phyloP scores from a whole-genome alignment of 2,888 invertebrate genomes.

The Trachelus stipa region DNA sequence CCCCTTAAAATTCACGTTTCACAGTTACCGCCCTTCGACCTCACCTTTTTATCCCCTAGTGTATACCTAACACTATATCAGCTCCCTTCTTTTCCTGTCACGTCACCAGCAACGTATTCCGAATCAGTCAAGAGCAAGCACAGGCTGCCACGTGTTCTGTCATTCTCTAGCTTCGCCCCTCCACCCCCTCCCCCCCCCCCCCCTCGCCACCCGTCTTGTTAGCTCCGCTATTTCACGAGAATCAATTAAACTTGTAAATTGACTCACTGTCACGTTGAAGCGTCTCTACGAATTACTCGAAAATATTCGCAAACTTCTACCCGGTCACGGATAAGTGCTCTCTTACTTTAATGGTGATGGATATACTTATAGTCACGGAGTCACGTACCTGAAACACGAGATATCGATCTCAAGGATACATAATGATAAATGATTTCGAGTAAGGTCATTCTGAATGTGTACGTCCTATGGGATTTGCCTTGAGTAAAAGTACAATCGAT shows the following conservation, averaged over 20 bases:
- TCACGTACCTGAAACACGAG: not conserved
- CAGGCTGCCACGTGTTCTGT: constrained; percentile 3
- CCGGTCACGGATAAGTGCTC: not conserved
- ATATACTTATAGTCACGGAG: not conserved
- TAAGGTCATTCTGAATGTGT: not conserved
- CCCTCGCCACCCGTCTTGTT: not conserved
- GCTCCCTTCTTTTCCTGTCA: not conserved
- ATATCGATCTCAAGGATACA: not conserved
- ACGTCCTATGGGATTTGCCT: not conserved
- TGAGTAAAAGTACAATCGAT: not conserved
- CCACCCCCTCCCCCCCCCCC: not conserved
- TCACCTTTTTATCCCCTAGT: not conserved
- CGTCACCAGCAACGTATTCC: constrained; percentile 6
- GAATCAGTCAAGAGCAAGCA: not conserved
- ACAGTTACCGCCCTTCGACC: not conserved
- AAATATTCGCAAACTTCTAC: not conserved
- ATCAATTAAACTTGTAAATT: constrained; percentile 9
- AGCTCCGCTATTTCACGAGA: not conserved
- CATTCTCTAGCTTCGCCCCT: not conserved
- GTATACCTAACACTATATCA: not conserved
- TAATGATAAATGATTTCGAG: not conserved
- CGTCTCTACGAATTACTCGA: not conserved
- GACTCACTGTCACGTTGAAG: constrained; percentile 1
- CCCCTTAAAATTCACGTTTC: not conserved
- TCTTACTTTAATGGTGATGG: not conserved